Percentiles rank a stretch among this genome's conserved stretches.
Evolutionary conservation across 2,888 invertebrate genomes (phyloP).

Genomic region (Dendrolimus houi): DNA sequence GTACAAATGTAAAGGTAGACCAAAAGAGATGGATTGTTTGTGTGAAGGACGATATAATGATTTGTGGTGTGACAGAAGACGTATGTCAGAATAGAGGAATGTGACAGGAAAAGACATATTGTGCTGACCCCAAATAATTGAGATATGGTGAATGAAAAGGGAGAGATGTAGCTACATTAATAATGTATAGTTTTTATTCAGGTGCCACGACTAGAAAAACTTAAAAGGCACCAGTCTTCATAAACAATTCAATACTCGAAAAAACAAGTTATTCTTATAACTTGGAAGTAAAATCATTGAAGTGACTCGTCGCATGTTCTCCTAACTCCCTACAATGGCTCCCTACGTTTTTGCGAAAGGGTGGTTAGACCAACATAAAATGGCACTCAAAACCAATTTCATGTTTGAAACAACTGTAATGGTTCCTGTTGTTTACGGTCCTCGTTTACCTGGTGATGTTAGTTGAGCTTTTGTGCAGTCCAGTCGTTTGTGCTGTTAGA

Average conservation of each 20-base stretch:
- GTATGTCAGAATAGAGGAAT: too few relatives aligned
- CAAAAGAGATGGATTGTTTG: too few relatives aligned
- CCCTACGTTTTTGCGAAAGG: conserved; percentile 31
- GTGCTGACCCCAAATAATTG: too few relatives aligned
- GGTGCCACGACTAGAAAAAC: not conserved
- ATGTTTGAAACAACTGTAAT: conserved; percentile 8
- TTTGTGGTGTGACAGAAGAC: too few relatives aligned
- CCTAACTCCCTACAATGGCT: conserved; percentile 8
- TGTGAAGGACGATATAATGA: too few relatives aligned
- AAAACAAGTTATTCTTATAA: not conserved
- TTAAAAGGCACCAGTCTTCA: not conserved
- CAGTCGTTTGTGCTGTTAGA: conserved; percentile 23
- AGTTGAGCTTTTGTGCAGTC: conserved; percentile 31
- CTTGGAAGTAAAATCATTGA: conserved; percentile 1
- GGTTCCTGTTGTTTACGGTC: conserved; percentile 16
- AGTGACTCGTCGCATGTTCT: conserved; percentile 5
- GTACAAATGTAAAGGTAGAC: too few relatives aligned
- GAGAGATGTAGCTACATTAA: too few relatives aligned
- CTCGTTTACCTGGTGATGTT: conserved; percentile 24
- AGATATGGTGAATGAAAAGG: too few relatives aligned
- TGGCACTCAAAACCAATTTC: conserved; percentile 29
- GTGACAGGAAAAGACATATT: too few relatives aligned
- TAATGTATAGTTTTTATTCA: not conserved
- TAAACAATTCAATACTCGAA: not conserved
- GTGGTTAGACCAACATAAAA: conserved; percentile 28